phyloP scores from a whole-genome alignment of 2,888 invertebrate species.

The Philopedon plagiatum region DNA sequence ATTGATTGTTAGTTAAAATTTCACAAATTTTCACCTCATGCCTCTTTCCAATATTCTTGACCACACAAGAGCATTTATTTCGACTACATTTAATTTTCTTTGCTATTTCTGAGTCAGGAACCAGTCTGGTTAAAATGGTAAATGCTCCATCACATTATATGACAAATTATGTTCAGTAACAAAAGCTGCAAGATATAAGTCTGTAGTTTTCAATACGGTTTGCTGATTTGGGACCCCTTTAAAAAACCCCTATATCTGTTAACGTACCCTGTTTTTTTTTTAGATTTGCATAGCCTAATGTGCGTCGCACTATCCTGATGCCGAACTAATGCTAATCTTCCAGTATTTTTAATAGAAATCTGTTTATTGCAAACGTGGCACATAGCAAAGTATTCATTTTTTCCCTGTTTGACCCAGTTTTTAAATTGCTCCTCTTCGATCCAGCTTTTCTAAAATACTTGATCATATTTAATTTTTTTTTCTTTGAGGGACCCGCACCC shows the following conservation, averaged over 20 bases:
- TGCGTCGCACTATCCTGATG: constrained; percentile 24
- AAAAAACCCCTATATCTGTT: constrained; percentile 30
- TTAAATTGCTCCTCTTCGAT: constrained; percentile 30
- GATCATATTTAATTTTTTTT: constrained; percentile 11
- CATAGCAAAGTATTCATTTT: constrained; percentile 32
- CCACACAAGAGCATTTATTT: constrained; percentile 51
- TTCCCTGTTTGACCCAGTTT: constrained; percentile 31
- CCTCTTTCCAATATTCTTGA: constrained; percentile 50
- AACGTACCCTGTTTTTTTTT: constrained; percentile 28
- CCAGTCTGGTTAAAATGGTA: constrained; percentile 49
- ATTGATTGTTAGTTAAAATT: constrained; percentile 19
- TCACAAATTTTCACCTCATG: constrained; percentile 15
- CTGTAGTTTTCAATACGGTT: constrained; percentile 26
- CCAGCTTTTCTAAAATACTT: constrained; percentile 19
- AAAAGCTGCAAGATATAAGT: constrained; percentile 36
- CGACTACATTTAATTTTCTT: constrained; percentile 52
- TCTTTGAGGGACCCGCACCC: constrained; percentile 5
- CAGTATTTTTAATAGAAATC: constrained; percentile 33
- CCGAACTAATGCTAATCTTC: constrained; percentile 25
- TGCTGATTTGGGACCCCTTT: constrained; percentile 13
- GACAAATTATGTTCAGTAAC: constrained; percentile 49
- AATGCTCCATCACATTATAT: constrained; percentile 52
- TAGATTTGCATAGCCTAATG: constrained; percentile 1
- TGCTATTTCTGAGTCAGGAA: constrained; percentile 53
- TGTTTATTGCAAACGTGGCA: constrained; percentile 32